Evolutionary conservation across 2,113 vertebrate species (phyloP).

Genomic region (Thamnophis sirtalis): DNA sequence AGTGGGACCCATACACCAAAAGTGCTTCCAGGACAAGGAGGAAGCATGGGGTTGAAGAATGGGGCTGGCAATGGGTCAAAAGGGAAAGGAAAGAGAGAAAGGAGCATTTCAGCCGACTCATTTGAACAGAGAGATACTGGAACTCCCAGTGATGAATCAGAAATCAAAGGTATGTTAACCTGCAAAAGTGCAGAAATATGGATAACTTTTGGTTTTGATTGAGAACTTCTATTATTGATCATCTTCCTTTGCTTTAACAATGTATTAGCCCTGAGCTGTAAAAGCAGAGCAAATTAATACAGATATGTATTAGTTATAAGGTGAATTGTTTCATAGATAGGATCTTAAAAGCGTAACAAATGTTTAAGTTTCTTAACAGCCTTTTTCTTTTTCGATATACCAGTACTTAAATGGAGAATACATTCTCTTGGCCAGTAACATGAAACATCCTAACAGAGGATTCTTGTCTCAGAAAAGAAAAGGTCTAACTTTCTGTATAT

Average conservation of each 20-base stretch:
- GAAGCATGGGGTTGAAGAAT: conserved; percentile 96
- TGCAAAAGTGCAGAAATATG: neutral
- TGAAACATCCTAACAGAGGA: neutral
- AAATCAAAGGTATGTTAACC: conserved; percentile 83
- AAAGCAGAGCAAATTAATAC: neutral
- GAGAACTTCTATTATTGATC: neutral
- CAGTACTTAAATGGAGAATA: too few species aligned
- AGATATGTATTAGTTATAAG: neutral
- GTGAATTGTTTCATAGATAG: neutral
- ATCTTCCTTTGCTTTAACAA: neutral
- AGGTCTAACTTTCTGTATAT: neutral
- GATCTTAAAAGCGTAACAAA: neutral
- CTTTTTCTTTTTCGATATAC: neutral
- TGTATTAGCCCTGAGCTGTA: neutral
- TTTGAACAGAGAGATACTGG: conserved; percentile 93
- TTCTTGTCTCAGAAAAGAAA: neutral
- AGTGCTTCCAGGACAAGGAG: conserved; percentile 85
- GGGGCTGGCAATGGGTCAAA: conserved; percentile 92
- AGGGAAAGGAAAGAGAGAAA: conserved; percentile 95
- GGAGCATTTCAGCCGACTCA: conserved; percentile 94
- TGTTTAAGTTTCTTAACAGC: neutral
- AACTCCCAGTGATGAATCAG: conserved; percentile 86
- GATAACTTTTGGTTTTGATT: neutral
- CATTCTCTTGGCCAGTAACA: neutral
- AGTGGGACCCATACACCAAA: conserved; percentile 82